Percentiles rank a stretch among this genome's conserved stretches.
Evolutionary conservation across 1,140 invertebrate species (phyloP).

Genomic region (Halotydeus destructor): DNA sequence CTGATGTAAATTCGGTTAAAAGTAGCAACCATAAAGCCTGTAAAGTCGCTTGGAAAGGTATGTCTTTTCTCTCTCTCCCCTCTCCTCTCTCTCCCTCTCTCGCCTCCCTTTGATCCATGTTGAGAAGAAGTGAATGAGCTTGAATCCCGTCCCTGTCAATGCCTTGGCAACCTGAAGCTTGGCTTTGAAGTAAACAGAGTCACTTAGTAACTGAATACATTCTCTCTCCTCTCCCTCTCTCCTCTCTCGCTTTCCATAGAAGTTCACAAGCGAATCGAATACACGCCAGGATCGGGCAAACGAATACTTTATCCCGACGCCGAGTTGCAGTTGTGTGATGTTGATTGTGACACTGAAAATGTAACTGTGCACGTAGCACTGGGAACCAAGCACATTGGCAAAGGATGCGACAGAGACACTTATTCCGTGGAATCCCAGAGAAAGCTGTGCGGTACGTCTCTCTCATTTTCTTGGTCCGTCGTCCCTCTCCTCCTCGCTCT

Average conservation of each 20-base stretch:
- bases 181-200: too few species aligned
- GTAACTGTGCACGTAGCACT: constrained; percentile 43
- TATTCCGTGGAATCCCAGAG: constrained; percentile 67
- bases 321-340: constrained; percentile 64
- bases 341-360: constrained; percentile 41
- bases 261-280: constrained; percentile 70
- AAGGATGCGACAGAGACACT: constrained; percentile 74
- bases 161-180: too few species aligned
- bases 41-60: neutral
- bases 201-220: too few species aligned
- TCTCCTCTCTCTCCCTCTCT: neutral
- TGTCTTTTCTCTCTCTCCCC: neutral
- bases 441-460: constrained; percentile 53
- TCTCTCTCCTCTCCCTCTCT: neutral
- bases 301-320: constrained; percentile 61
- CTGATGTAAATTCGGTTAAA: neutral
- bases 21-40: neutral
- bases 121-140: too few species aligned
- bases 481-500: too few species aligned
- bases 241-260: constrained; percentile 27
- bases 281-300: constrained; percentile 56
- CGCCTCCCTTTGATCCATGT: too few species aligned
- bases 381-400: constrained; percentile 48
- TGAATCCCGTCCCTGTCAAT: too few species aligned
- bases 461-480: too few species aligned